Conservation (phyloP, 2,113 vertebrate genomes). For the Sorex araneus region DNA sequence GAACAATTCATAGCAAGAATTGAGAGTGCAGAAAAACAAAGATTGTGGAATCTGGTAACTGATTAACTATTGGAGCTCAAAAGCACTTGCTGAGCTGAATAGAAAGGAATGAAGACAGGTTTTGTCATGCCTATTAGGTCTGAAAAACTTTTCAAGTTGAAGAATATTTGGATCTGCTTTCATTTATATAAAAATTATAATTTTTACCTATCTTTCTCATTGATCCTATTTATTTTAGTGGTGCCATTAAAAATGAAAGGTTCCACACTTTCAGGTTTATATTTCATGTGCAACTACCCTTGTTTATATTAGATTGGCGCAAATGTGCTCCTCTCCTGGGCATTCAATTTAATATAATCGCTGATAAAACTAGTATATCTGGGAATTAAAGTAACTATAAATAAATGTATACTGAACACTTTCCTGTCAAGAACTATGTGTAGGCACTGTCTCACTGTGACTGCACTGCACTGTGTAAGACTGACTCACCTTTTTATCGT, state of each 20-base stretch:
- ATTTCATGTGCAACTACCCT: slow-evolving; percentile 30
- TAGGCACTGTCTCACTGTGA: slow-evolving; percentile 65
- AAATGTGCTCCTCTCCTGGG: slow-evolving; percentile 17
- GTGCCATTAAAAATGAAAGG: slow-evolving; percentile 66
- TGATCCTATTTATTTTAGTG: slow-evolving; percentile 62
- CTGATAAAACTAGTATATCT: slow-evolving; percentile 36
- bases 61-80: slow-evolving; percentile 90
- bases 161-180: slow-evolving; percentile 85
- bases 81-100: slow-evolving; percentile 89
- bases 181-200: slow-evolving; percentile 75
- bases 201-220: slow-evolving; percentile 42
- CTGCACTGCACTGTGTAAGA: slow-evolving; percentile 38
- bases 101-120: slow-evolving; percentile 94
- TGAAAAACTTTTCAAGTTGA: slow-evolving; percentile 87
- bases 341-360: slow-evolving; percentile 53
- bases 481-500: not conserved
- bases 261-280: slow-evolving; percentile 42
- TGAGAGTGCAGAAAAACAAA: slow-evolving; percentile 88
- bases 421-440: slow-evolving; percentile 69
- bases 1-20: slow-evolving; percentile 86
- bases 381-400: slow-evolving; percentile 34
- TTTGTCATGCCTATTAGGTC: slow-evolving; percentile 91
- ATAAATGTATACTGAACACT: slow-evolving; percentile 48
- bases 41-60: slow-evolving; percentile 90
- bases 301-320: slow-evolving; percentile 30